Evolutionary conservation across 2,888 invertebrate species (phyloP), one percentile per base, ranked within the genome.

Genomic region (Melikaiella ostensackeni): DNA sequence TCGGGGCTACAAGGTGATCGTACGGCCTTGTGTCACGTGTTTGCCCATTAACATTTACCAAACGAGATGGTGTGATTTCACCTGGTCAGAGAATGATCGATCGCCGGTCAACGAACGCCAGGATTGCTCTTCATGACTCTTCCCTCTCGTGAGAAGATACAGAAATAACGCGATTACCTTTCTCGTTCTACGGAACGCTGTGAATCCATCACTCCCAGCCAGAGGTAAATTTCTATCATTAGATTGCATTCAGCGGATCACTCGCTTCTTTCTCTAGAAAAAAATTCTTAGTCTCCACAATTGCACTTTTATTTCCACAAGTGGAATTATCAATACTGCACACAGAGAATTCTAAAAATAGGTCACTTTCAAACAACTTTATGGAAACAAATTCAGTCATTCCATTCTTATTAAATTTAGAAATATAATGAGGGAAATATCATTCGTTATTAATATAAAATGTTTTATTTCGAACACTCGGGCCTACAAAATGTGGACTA

Each of bases 1-100:
- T 79, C 76, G 81, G 84, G 83, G 83, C 83, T 84, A 84, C 89
- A 89, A 89, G 89, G 89, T 89, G 86, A 89, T 87, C 85, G 85
- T 84, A 84, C 88, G 89, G 86, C 89, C 89, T 89, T 89, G 89
- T 86, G 86, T 88, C 87, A 86, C 88, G 86, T 84, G 86, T 80
- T 78, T 81, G 79, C 74, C 74, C 63, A 77, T 64, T 73, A 59
- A 59, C 73, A 78, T 76, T 42, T 42, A 33, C 33, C 35, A 38
- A 75, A 38, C 74, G 35, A 57, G 57, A 57, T 35, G 57, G 66
- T 66, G 46, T 66, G 66, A 66, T 66, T 66, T 66, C 66, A 66
- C 66, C 66, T 66, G 66, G 46, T 66, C 66, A 66, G 66, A 19
- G 46, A 66, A 46, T 66, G 66, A 66, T 66, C 46, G 42, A 66